A percentile compares a stretch with the other conserved stretches of the same genome.
These are phyloP conservation scores for Chauna torquata DNA, from an alignment of 2,113 vertebrate species.

Conservation along the genomic window DNA sequence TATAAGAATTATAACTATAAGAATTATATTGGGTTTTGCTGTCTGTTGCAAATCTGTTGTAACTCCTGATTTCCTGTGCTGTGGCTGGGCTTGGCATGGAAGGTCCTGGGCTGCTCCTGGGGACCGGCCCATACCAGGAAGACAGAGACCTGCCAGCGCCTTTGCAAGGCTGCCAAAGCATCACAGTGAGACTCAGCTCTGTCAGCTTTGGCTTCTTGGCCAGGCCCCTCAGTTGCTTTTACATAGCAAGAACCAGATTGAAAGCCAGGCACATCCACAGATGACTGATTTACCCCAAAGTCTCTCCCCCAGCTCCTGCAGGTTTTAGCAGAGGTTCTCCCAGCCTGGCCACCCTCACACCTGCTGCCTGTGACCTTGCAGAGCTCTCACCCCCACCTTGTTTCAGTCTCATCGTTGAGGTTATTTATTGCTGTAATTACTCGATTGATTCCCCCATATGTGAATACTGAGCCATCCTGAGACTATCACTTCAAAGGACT, in stretches of 20 bases:
- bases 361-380: background rate
- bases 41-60: background rate
- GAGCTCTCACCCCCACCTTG: background rate
- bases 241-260: background rate
- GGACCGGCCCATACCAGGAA: background rate
- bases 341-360: background rate
- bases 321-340: background rate
- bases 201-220: background rate
- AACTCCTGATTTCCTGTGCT: background rate
- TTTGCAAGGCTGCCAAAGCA: background rate
- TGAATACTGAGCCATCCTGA: background rate
- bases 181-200: rapidly evolving
- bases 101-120: background rate
- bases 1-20: background rate
- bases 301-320: background rate
- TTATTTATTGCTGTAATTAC: conserved; percentile 9
- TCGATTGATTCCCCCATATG: background rate
- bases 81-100: rapidly evolving
- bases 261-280: background rate
- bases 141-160: background rate
- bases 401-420: background rate
- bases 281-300: background rate
- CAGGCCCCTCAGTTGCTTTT: background rate
- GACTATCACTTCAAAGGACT: conserved; percentile 15
- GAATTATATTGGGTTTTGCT: background rate